Base-by-base conservation (phyloP, 53 echinoderm and acorn worm species). In the Crossaster papposus region DNA sequence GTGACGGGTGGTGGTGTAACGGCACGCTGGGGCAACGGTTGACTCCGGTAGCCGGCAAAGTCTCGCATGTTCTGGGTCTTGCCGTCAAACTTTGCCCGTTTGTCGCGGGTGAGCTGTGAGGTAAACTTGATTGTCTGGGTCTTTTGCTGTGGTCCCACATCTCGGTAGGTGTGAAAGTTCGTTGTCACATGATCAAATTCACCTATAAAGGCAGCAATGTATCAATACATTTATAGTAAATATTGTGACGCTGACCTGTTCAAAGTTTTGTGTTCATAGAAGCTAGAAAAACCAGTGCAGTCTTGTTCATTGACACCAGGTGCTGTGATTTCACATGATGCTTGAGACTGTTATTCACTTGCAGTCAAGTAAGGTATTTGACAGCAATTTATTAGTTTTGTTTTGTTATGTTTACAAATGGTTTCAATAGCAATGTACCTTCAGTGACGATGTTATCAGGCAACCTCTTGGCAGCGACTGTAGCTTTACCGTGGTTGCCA, bases 91-190 rank as follows among this genome's bases (percentile, higher is more conserved):
- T 90, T 89, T 8, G 85, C 91, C 14, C 79, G 83, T 12, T 86
- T 82, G 81, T 88, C 63, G 12, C 78, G 83, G 5, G 83, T 78
- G 22, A 93, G 50, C 37, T 94, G 91, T 18, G 91, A 65, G 2
- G 82, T 77, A 35, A 92, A 78, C 65, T 85, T 91, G 54, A 89
- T 81, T 68, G 70, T 85, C 4, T 86, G 91, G 6, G 96, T 89
- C 78, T 93, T 94, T 72, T 96, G 95, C 26, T 96, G 96, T 0
- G 92, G 94, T 35, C 99, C 99, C 90, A 92, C 89, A 79, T 99
- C 95, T 20, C 55, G 86, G 81, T 94, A 99, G 20, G 96, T 93
- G 51, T 93, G 88, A 35, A 93, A 94, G 84, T 96, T 89, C 1
- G 94, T 92, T 9, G 99, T 99, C 18, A 75, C 71, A 63, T 94